phyloP scores from a whole-genome alignment of 2,888 invertebrate genomes.

The Rotaria socialis region DNA sequence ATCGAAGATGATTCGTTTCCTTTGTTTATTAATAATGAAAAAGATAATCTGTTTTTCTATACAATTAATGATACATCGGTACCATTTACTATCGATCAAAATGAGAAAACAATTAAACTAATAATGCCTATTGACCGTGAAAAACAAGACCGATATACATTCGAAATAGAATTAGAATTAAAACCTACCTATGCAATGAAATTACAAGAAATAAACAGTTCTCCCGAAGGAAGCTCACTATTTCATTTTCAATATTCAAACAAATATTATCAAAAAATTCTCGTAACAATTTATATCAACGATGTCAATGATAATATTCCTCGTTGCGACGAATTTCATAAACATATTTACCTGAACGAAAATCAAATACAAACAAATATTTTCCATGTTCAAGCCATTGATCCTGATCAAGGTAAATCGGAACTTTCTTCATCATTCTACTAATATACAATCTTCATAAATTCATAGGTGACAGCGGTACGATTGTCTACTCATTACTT shows the following conservation, averaged over 20 bases:
- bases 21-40: neutral
- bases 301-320: slow-evolving; percentile 21
- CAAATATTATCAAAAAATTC: neutral
- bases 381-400: neutral
- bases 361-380: slow-evolving; percentile 24
- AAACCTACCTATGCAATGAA: neutral
- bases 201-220: neutral
- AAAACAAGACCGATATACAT: neutral
- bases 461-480: neutral
- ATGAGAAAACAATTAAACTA: neutral
- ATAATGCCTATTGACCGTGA: neutral
- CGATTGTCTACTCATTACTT: neutral
- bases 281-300: neutral
- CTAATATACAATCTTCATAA: neutral
- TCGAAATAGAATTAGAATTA: neutral
- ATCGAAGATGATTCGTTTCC: neutral
- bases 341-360: neutral
- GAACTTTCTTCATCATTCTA: no score
- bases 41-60: neutral
- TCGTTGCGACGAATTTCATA: neutral
- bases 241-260: neutral
- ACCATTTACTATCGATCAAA: neutral
- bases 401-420: neutral
- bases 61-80: neutral
- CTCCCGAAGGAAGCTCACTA: neutral